A percentile compares a stretch with the other conserved stretches of the same genome.
Conservation (phyloP, 2,888 invertebrate species). For the Amphipyra berbera region DNA sequence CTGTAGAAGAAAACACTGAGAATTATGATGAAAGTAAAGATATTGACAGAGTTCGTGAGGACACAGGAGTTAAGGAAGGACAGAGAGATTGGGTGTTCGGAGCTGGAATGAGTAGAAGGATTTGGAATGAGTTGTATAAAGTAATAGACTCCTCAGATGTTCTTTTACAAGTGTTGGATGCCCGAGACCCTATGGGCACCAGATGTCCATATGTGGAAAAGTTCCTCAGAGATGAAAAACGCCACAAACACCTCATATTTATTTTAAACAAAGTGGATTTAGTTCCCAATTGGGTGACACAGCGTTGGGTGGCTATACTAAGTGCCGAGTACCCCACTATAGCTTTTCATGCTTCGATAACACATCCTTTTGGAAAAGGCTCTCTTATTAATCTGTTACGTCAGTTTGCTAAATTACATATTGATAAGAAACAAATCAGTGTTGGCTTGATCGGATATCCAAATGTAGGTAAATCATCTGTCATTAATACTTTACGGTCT, state of each 20-base stretch:
- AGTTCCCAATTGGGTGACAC: conserved; percentile 99
- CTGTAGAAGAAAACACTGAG: conserved; percentile 92
- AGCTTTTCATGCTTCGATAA: conserved; percentile 99
- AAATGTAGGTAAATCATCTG: conserved; percentile 99
- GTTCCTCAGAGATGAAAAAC: conserved; percentile 97
- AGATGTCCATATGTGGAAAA: conserved; percentile 97
- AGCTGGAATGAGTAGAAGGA: conserved; percentile 98
- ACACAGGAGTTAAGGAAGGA: conserved; percentile 94
- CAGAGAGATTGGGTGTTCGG: conserved; percentile 98
- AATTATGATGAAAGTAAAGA: conserved; percentile 96
- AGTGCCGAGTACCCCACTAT: conserved; percentile 99
- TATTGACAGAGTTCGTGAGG: conserved; percentile 94
- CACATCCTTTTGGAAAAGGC: conserved; percentile 99
- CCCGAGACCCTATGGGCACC: conserved; percentile 99
- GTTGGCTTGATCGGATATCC: conserved; percentile 99
- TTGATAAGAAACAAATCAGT: conserved; percentile 99
- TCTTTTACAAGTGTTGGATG: conserved; percentile 98
- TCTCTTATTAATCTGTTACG: conserved; percentile 98
- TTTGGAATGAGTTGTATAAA: conserved; percentile 99
- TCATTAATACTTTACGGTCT: conserved; percentile 98
- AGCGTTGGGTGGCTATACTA: conserved; percentile 98
- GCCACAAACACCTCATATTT: conserved; percentile 99
- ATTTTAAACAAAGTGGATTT: conserved; percentile 99
- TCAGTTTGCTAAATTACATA: conserved; percentile 98
- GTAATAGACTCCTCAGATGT: conserved; percentile 99